phyloP scores from a whole-genome alignment of 2,797 vertebrate genomes.

The Halcyon leucocephala region DNA sequence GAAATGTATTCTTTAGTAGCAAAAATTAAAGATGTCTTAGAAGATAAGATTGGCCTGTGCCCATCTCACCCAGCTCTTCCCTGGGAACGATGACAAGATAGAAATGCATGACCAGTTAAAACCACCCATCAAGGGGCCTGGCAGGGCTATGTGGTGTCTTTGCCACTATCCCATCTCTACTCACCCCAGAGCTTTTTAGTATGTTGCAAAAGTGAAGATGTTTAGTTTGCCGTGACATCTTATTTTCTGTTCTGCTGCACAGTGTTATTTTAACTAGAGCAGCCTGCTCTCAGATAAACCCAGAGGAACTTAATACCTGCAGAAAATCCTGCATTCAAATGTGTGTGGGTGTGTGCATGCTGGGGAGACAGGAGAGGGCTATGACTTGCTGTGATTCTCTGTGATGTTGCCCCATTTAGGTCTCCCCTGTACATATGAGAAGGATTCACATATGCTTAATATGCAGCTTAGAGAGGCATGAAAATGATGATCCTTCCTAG shows the following conservation, averaged over 20 bases:
- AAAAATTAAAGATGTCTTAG: constrained; percentile 73
- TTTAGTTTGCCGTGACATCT: constrained; percentile 80
- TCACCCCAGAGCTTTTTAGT: constrained; percentile 45
- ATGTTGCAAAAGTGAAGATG: constrained; percentile 72
- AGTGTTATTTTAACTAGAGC: constrained; percentile 78
- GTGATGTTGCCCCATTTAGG: background rate
- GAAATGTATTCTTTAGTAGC: constrained; percentile 75
- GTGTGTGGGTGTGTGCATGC: background rate
- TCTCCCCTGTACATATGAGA: background rate
- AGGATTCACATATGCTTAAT: background rate
- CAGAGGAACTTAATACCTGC: constrained; percentile 61
- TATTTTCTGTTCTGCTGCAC: constrained; percentile 84
- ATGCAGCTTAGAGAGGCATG: background rate
- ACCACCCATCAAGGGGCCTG: background rate
- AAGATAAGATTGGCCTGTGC: constrained; percentile 24
- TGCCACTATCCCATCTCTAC: background rate
- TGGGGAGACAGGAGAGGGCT: background rate
- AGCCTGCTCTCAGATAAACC: constrained; percentile 72
- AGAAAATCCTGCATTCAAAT: constrained; percentile 67
- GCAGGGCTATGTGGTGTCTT: background rate
- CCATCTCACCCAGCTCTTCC: background rate
- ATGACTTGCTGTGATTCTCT: background rate
- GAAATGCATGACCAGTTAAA: background rate
- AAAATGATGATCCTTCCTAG: background rate
- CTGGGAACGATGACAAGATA: constrained; percentile 4